Percentiles rank a stretch among this genome's conserved stretches.
Evolutionary conservation across 2,888 invertebrate species (phyloP).

Genomic region (Diadegma fenestrale): DNA sequence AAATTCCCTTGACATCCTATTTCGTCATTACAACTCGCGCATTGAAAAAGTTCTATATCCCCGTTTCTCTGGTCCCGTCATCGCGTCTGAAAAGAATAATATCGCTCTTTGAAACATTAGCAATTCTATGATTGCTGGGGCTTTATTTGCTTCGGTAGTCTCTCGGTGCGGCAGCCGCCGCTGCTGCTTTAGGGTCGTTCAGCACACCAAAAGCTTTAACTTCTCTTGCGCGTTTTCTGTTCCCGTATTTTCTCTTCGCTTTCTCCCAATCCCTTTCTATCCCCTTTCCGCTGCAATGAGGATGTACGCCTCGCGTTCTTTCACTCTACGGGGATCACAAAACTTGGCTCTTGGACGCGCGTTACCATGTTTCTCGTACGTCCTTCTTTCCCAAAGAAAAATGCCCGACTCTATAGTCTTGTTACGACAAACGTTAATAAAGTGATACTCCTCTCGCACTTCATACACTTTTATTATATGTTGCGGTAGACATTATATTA

Average conservation of each 20-base stretch:
- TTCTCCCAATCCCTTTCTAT: slow-evolving; percentile 9
- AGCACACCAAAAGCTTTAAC: slow-evolving; percentile 60
- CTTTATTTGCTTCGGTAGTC: slow-evolving; percentile 77
- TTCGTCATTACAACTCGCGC: slow-evolving; percentile 8
- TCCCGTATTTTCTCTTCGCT: slow-evolving; percentile 30
- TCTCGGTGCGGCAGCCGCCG: slow-evolving; percentile 31
- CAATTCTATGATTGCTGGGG: slow-evolving; percentile 81
- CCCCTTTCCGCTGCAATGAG: slow-evolving; percentile 16
- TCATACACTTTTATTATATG: slow-evolving; percentile 35
- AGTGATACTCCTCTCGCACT: slow-evolving; percentile 8
- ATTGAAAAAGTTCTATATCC: slow-evolving; percentile 52
- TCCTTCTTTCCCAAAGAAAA: slow-evolving; percentile 33
- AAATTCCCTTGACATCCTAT: slow-evolving; percentile 10
- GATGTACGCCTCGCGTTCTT: slow-evolving; percentile 35
- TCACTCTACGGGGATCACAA: slow-evolving; percentile 24
- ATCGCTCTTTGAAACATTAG: slow-evolving; percentile 82
- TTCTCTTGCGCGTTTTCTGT: slow-evolving; percentile 57
- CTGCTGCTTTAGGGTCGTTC: slow-evolving; percentile 56
- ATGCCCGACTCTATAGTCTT: slow-evolving; percentile 45
- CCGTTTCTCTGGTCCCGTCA: slow-evolving; percentile 69
- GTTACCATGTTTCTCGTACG: background rate
- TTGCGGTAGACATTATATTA: slow-evolving; percentile 39
- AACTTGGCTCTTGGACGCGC: slow-evolving; percentile 42
- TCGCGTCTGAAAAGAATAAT: slow-evolving; percentile 80
- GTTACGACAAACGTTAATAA: slow-evolving; percentile 39